phyloP scores from a whole-genome alignment of 2,797 vertebrate species.

The Sebastes trivittatus region DNA sequence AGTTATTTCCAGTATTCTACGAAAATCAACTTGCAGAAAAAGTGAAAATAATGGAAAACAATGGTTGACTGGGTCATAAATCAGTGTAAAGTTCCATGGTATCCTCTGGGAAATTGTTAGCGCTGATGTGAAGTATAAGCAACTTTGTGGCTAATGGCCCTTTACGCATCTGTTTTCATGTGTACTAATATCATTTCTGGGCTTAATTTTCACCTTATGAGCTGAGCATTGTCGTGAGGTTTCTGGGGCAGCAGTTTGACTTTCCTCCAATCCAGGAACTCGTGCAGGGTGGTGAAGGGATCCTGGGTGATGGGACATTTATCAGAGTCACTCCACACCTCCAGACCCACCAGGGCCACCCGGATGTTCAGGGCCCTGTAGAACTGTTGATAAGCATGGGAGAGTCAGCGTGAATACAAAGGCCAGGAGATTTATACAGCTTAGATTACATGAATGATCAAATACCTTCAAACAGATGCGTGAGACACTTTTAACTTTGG shows the following conservation, averaged over 20 bases:
- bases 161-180: background rate
- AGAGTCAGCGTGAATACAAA: background rate
- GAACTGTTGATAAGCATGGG: slow-evolving; percentile 81
- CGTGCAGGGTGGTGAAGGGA: slow-evolving; percentile 94
- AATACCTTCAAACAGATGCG: slow-evolving; percentile 1
- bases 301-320: slow-evolving; percentile 95
- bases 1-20: background rate
- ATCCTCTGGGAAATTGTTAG: background rate
- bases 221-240: slow-evolving; percentile 96
- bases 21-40: background rate
- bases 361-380: slow-evolving; percentile 95
- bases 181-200: background rate
- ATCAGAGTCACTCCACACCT: slow-evolving; percentile 96
- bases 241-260: slow-evolving; percentile 92
- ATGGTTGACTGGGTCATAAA: background rate
- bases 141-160: background rate
- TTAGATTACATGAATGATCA: slow-evolving; percentile 8
- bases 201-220: slow-evolving; percentile 87
- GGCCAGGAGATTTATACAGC: background rate
- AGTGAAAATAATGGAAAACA: background rate
- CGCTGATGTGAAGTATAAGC: background rate
- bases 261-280: slow-evolving; percentile 98
- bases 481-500: background rate
- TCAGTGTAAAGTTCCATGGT: background rate
- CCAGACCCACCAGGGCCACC: slow-evolving; percentile 94